A percentile compares a stretch with the other conserved stretches of the same genome.
Conservation (phyloP, 2,888 invertebrate species). For the Cinara cedri region DNA sequence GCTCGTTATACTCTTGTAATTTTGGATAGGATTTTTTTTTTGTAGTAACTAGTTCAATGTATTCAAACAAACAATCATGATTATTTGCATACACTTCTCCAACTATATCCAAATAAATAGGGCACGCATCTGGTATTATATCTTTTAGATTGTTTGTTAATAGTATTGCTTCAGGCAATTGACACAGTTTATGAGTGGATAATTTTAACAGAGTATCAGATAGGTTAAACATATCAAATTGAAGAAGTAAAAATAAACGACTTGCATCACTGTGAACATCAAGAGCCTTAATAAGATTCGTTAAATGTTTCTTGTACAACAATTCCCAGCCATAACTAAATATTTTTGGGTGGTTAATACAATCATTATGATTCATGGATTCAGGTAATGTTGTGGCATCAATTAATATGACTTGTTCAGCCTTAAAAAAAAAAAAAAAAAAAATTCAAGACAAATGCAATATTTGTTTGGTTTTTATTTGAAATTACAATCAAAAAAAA, state of each 20-base stretch:
- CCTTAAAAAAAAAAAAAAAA: background rate
- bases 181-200: background rate
- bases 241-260: slow-evolving; percentile 15
- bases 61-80: slow-evolving; percentile 37
- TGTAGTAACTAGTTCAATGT: slow-evolving; percentile 14
- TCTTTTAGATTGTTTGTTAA: slow-evolving; percentile 14
- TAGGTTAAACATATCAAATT: background rate
- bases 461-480: too few relatives aligned
- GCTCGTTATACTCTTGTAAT: slow-evolving; percentile 61
- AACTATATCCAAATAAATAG: slow-evolving; percentile 59
- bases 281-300: background rate
- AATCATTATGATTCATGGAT: background rate
- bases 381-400: too few relatives aligned
- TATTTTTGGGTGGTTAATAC: background rate
- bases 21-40: slow-evolving; percentile 37
- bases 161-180: background rate
- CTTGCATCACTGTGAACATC: background rate
- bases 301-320: background rate
- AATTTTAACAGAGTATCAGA: background rate
- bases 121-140: slow-evolving; percentile 63
- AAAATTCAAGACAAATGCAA: too few relatives aligned
- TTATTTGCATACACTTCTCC: slow-evolving; percentile 58
- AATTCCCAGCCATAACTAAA: background rate
- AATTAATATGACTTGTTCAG: too few relatives aligned
- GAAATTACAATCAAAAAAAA: too few relatives aligned